Conservation (phyloP, 2,797 vertebrate genomes). For the Gymnocypris eckloni region DNA sequence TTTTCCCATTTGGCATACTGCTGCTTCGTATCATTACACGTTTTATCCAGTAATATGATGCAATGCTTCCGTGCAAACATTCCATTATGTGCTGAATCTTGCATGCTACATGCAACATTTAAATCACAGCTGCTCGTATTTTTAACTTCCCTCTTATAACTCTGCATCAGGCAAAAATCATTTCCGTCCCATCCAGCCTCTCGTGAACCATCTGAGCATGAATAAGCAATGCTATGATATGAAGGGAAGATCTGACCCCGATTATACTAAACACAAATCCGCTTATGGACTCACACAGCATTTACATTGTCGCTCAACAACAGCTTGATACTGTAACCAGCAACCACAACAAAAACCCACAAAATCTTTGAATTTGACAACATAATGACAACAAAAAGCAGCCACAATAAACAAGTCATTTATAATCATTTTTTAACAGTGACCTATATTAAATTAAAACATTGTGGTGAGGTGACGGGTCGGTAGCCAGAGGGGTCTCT, state of each 20-base stretch:
- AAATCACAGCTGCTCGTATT: neutral
- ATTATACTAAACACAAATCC: neutral
- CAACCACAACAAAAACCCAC: neutral
- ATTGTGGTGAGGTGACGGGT: neutral
- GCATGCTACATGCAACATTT: constrained; percentile 32
- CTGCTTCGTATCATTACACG: constrained; percentile 3
- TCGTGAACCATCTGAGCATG: neutral
- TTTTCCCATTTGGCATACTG: neutral
- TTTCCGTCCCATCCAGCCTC: constrained; percentile 4
- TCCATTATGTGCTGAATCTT: constrained; percentile 23
- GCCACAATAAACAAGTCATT: neutral
- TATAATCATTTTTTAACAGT: neutral
- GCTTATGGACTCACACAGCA: neutral
- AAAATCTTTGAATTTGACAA: neutral
- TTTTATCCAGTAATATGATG: neutral
- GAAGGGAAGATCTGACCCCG: neutral
- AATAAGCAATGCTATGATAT: constrained; percentile 6
- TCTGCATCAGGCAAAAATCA: neutral
- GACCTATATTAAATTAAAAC: constrained; percentile 9
- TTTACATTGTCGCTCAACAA: neutral
- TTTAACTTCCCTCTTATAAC: neutral
- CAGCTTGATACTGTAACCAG: neutral
- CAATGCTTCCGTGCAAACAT: constrained; percentile 24
- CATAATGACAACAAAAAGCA: neutral
- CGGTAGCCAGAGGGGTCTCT: neutral